Conservation (phyloP, 2,797 vertebrate species). For the Cynodonichthys magdalenae region DNA sequence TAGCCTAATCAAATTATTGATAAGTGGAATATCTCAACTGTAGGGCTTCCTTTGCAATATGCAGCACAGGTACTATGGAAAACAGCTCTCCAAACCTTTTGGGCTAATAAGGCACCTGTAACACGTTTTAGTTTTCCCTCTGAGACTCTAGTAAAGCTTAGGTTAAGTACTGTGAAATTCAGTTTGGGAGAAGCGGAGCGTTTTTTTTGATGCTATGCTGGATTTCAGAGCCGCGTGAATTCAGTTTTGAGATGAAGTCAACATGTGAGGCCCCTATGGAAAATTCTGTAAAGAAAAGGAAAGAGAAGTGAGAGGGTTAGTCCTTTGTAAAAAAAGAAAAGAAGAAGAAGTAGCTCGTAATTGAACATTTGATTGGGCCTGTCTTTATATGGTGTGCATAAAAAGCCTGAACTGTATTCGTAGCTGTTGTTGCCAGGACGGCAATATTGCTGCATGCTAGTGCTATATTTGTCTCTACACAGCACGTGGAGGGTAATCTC, state of each 20-base stretch:
- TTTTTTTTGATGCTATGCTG: slow-evolving; percentile 25
- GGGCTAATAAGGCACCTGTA: slow-evolving; percentile 60
- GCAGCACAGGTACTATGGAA: slow-evolving; percentile 83
- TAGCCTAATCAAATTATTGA: slow-evolving; percentile 79
- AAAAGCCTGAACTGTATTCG: slow-evolving; percentile 71
- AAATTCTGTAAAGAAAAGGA: slow-evolving; percentile 1
- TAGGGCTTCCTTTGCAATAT: slow-evolving; percentile 87
- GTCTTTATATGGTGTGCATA: slow-evolving; percentile 65
- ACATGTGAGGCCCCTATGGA: slow-evolving; percentile 7
- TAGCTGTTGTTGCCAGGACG: slow-evolving; percentile 73
- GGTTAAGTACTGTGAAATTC: slow-evolving; percentile 48
- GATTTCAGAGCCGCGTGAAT: slow-evolving; percentile 41
- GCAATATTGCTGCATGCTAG: slow-evolving; percentile 76
- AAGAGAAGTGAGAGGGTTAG: slow-evolving; percentile 14
- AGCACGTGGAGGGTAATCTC: slow-evolving; percentile 79
- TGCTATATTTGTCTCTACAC: slow-evolving; percentile 79
- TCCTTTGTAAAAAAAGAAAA: slow-evolving; percentile 43
- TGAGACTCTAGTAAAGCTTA: slow-evolving; percentile 36
- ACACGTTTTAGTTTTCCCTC: slow-evolving; percentile 30
- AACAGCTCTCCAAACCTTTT: slow-evolving; percentile 71
- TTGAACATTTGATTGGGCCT: slow-evolving; percentile 70
- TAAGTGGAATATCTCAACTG: slow-evolving; percentile 82
- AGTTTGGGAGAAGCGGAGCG: slow-evolving; percentile 29
- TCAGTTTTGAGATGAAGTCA: slow-evolving; percentile 32
- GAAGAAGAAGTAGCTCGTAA: slow-evolving; percentile 63